Evolutionary conservation across 2,888 invertebrate species (phyloP), one percentile per base, ranked within the genome.

Genomic region (Acrocera orbiculus): DNA sequence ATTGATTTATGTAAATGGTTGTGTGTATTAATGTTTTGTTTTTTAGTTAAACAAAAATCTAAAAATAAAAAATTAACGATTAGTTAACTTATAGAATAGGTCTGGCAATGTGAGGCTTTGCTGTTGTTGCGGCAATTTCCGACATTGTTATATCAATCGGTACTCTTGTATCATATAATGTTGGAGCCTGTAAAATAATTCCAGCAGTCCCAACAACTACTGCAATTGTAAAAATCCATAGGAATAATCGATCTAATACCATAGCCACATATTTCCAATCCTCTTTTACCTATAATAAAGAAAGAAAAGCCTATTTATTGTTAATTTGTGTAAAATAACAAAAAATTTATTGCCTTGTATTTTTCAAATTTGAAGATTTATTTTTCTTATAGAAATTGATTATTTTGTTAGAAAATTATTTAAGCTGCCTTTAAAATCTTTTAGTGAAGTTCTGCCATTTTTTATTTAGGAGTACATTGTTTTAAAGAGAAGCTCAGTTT

Each of bases 201-300:
- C 87, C 87, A 17, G 86, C 86, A 33, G 86, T 90, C 27, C 93
- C 93, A 44, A 90, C 83, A 42, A 93, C 68, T 51, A 92, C 92
- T 31, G 93, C 90, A 54, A 90, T 69, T 47, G 92, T 90, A 66
- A 95, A 95, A 59, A 95, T 90, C 83, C 90, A 92, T 50, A 95
- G 72, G 66, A 95, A 95, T 52, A 96, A 69, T 42, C 95, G 73
- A 64, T 95, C 95, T 56, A 95, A 69, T 45, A 95, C 93, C 87
- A 93, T 90, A 42, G 93, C 93, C 47, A 95, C 92, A 64, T 89
- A 95, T 62, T 95, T 95, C 95, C 95, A 95, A 67, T 95, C 93
- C 67, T 93, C 90, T 64, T 86, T 86, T 46, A 87, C 85, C 86
- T 86, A 53, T 25, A 49, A 50, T n/a, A n/a, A n/a, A n/a, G n/a